Base-by-base conservation (phyloP, 2,888 invertebrate species). In the Apodemia duryi region DNA sequence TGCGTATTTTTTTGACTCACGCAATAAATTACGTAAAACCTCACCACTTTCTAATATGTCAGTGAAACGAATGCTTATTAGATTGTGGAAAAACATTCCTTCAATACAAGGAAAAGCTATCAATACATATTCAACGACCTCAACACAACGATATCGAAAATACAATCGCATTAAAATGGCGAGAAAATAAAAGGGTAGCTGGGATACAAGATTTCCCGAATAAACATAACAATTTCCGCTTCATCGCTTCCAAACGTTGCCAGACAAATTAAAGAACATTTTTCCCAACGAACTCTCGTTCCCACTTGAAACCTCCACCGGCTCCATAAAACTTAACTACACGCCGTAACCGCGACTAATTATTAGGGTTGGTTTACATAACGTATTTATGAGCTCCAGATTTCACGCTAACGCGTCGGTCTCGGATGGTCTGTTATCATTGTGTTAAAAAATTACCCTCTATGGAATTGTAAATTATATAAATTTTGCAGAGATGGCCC, bases 281-380 rank as follows among this genome's bases (percentile, higher is more conserved):
- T 90, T 91, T 89, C 84, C 64, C 84, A 75, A 72, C 75, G 75
- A 77, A 79, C 82, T 78, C 80, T 80, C 80, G 75, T 78, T 80
- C 77, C 78, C 81, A 80, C 84, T 79, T 81, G 80, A 76, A 79
- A 77, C 79, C 81, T 78, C 75, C 76, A 78, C 79, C 72, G 78
- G 82, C 80, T 79, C 80, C 88, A 88, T 91, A 91, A 91, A 91
- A 89, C 88, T 88, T 88, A 91, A 91, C 86, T 87, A 85, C 85
- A 81, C 81, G 82, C 83, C 83, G 88, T 88, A 89, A 89, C 88
- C 84, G 82, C 85, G 85, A 88, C 91, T 91, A 91, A 91, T 91
- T 90, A 91, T 91, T 85, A 90, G 90, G 91, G 90, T 86, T 82
- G 88, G 90, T 89, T 91, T 90, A 90, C 91, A 91, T 91, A 89